phyloP scores from a whole-genome alignment of 2,113 vertebrate genomes.

The Macheiramphus alcinus region DNA sequence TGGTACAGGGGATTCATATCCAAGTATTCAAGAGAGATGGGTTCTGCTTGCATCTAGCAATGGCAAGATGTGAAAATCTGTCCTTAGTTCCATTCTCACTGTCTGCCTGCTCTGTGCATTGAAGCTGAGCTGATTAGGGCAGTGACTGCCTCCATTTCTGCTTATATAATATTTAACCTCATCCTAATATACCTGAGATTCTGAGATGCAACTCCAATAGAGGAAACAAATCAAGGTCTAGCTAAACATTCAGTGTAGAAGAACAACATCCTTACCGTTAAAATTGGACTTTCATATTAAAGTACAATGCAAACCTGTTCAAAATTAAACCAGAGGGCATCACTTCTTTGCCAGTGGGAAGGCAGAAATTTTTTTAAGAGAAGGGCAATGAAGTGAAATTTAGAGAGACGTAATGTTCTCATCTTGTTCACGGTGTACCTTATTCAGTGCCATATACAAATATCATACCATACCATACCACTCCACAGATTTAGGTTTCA shows the following conservation, averaged over 20 bases:
- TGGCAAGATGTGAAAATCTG: not conserved
- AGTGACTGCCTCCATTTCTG: not conserved
- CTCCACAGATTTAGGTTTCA: not conserved
- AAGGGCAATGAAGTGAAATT: not conserved
- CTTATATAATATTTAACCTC: not conserved
- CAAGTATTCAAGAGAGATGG: not conserved
- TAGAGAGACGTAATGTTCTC: not conserved
- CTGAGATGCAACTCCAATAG: not conserved
- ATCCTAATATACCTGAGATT: not conserved
- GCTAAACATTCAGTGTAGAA: not conserved
- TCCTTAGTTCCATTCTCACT: not conserved
- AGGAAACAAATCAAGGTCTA: not conserved
- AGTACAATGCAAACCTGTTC: not conserved
- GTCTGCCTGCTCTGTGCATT: not conserved
- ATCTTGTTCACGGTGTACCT: not conserved
- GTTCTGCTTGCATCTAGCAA: not conserved
- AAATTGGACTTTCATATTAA: not conserved
- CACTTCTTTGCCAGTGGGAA: not conserved
- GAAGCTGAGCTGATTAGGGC: not conserved
- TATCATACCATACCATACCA: not conserved
- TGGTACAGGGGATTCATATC: not conserved
- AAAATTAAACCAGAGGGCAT: not conserved
- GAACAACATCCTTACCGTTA: not conserved
- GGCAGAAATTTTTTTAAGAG: not conserved
- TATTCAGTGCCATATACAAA: not conserved